A percentile compares a stretch with the other conserved stretches of the same genome.
phyloP scores from a whole-genome alignment of 2,888 invertebrate species.

The Plebejus melissa region DNA sequence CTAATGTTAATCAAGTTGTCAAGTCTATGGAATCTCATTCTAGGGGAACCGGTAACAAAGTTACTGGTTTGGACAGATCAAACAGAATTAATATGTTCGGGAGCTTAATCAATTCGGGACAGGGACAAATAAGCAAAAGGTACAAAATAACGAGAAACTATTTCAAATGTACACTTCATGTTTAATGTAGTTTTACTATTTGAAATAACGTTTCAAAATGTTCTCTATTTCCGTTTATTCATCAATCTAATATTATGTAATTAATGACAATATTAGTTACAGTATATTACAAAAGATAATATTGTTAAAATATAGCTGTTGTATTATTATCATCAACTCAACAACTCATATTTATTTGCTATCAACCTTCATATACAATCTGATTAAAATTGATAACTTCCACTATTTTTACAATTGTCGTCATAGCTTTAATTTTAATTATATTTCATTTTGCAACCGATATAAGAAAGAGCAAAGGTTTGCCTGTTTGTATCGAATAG shows the following conservation, averaged over 20 bases:
- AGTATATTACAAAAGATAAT: not conserved
- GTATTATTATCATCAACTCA: not conserved
- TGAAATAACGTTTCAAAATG: not conserved
- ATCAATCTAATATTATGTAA: not conserved
- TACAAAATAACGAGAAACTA: not conserved
- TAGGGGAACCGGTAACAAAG: not conserved
- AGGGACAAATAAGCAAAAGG: not conserved
- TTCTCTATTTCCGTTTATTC: not conserved
- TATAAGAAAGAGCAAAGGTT: not conserved
- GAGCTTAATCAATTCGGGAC: not conserved
- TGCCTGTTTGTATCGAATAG: no score
- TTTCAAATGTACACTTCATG: not conserved
- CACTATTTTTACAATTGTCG: not conserved
- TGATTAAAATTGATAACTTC: not conserved
- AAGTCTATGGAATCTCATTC: not conserved
- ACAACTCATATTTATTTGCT: not conserved
- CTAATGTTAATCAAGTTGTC: not conserved
- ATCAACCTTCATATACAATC: not conserved
- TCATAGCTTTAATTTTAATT: not conserved
- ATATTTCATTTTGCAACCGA: not conserved
- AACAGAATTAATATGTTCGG: conserved; percentile 8
- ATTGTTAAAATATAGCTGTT: not conserved
- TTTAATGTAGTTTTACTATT: not conserved
- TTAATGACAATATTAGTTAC: not conserved
- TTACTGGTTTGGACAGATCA: conserved; percentile 12